Evolutionary conservation across 2,113 vertebrate genomes (phyloP), one percentile per base, ranked within the genome.

Genomic region (Pteropus alecto): DNA sequence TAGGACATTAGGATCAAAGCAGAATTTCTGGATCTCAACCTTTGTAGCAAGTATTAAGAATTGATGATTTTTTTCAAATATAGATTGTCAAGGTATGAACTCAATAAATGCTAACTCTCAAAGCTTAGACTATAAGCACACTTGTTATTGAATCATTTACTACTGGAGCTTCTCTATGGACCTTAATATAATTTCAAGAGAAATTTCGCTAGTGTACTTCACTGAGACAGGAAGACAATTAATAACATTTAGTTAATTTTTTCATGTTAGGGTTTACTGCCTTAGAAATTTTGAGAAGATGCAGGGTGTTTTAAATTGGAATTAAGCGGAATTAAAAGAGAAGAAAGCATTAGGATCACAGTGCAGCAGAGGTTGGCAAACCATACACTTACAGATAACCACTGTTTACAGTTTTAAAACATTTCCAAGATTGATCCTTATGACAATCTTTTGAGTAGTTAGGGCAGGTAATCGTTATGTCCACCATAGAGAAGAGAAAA

Each of bases 261-360:
- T 68, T 73, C 54, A 87, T 15, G 9, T 68, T 87, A 83, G 13
- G 51, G 26, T 71, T 87, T 58, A 73, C 12, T 74, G 56, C 33
- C 21, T 95, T 87, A 96, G 41, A 96, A 83, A 90, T 82, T 94
- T 81, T 90, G 63, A 97, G 60, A 84, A 43, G 38, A 30, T 78
- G 21, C 12, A 79, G 18, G 28, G 54, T 89, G 22, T 89, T 86
- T 61, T 84, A 87, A 91, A 93, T 41, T 60, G 24, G 33, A 87
- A 61, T 19, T 81, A 90, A 84, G 4, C 67, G 19, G 7, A 82
- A 79, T 68, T 78, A 63, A 94, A 38, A 74, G 65, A 77, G 35
- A 65, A 86, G 88, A 96, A 71, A 38, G 43, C 30, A 88, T 68
- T 43, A 68, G 11, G 11, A 43, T 51, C 24, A 68, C 83, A 89